phyloP scores from a whole-genome alignment of 2,797 vertebrate genomes.

The Scolopax rusticola region DNA sequence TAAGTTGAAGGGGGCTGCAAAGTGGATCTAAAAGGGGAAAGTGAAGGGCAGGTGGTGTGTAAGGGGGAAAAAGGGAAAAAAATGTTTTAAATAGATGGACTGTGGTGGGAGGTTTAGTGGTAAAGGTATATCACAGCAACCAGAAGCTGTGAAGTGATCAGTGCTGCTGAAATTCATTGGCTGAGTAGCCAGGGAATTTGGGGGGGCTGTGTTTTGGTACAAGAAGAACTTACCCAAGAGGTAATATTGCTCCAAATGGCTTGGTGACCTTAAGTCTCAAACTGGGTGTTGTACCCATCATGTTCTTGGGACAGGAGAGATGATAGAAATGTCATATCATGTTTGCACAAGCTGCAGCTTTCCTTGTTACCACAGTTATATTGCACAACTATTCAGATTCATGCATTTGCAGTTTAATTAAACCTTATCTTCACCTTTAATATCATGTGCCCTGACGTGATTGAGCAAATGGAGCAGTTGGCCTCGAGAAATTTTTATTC shows the following conservation, averaged over 20 bases:
- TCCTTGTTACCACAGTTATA: neutral
- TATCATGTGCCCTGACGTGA: neutral
- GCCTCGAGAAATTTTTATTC: neutral
- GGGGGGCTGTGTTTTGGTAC: neutral
- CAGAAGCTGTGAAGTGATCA: neutral
- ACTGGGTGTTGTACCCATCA: neutral
- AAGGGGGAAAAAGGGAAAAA: neutral
- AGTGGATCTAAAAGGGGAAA: neutral
- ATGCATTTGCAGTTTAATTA: neutral
- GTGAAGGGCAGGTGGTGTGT: neutral
- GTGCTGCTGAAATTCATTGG: neutral
- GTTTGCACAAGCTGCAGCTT: neutral
- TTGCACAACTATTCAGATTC: neutral
- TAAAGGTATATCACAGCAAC: neutral
- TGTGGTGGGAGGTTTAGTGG: neutral
- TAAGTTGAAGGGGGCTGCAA: neutral
- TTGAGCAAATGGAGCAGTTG: neutral
- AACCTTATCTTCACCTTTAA: neutral
- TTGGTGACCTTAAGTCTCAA: neutral
- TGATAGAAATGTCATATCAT: neutral
- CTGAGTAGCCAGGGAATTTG: neutral
- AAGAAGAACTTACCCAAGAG: neutral
- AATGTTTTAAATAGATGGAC: neutral
- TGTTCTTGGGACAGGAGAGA: neutral
- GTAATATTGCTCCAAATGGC: neutral